These are phyloP conservation scores for Sylvilagus bachmani DNA, from an alignment of 2,113 vertebrate genomes.

Conservation along the genomic window DNA sequence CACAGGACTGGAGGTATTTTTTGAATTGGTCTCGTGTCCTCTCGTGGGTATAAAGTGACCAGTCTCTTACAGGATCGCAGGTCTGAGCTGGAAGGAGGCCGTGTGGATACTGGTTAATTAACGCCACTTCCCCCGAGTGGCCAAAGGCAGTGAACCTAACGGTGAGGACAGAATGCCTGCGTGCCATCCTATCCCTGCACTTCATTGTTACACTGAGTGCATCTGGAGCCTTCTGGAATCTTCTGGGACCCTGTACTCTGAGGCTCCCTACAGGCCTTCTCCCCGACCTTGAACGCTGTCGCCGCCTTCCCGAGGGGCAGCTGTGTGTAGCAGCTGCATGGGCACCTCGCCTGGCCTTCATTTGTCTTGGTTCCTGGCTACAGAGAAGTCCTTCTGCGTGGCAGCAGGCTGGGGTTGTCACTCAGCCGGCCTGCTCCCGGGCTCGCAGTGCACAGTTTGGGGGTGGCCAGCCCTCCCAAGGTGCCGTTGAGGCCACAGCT, in stretches of 20 bases:
- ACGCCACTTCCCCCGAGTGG: slow-evolving; percentile 29
- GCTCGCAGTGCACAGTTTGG: slow-evolving; percentile 76
- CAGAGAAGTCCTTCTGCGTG: background rate
- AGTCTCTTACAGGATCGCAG: background rate
- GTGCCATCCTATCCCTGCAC: background rate
- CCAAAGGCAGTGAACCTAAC: background rate
- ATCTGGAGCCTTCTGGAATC: background rate
- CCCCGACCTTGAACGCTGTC: too few species aligned
- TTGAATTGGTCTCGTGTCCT: background rate
- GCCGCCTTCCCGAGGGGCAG: background rate
- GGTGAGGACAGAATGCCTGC: background rate
- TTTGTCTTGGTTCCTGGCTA: background rate
- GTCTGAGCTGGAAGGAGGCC: background rate
- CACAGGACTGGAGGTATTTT: background rate
- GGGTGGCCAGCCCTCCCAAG: slow-evolving; percentile 56
- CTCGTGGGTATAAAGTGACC: background rate
- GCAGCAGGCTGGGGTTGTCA: slow-evolving; percentile 4
- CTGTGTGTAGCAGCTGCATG: background rate
- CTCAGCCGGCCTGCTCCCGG: slow-evolving; percentile 48
- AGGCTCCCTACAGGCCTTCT: background rate
- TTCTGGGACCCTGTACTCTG: background rate
- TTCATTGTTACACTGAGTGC: background rate
- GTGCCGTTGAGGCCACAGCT: slow-evolving; percentile 58
- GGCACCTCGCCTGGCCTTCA: background rate
- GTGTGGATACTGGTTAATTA: slow-evolving; percentile 24